Evolutionary conservation across 2,888 invertebrate species (phyloP), one percentile per base, ranked within the genome.

Genomic region (Cabera pusaria): DNA sequence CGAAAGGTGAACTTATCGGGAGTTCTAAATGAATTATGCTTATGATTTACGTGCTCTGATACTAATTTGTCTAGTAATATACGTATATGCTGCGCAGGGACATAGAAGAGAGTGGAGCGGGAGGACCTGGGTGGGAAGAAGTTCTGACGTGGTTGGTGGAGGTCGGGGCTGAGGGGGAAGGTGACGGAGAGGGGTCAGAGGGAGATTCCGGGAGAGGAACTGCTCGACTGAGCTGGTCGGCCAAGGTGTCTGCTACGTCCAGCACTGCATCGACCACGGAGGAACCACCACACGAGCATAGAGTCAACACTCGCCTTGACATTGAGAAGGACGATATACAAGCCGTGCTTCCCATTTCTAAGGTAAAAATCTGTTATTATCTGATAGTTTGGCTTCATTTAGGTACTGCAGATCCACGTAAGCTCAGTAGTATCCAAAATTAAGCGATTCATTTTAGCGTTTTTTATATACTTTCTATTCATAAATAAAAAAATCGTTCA

Each of bases 321-420:
- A 95, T 97, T 46, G 96, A 96, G 72, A 97, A 97, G 72, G 97
- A 97, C 72, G 97, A 97, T 68, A 96, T 97, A 42, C 97, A 97
- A 81, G 96, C 97, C 8, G 96, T 98, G 6, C 90, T 98, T 10
- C 97, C 97, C 6, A 97, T 98, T 72, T 96, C 97, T 41, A 97
- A 97, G 94, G 97, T 97, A 81, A 74, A n/a, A n/a, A n/a, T n/a
- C n/a, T n/a, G n/a, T n/a, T n/a, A n/a, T n/a, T n/a, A n/a, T n/a
- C n/a, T n/a, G n/a, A n/a, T n/a, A n/a, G n/a, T n/a, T n/a, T n/a
- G n/a, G n/a, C n/a, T n/a, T n/a, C n/a, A n/a, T n/a, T n/a, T n/a
- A n/a, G n/a, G n/a, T n/a, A n/a, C n/a, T n/a, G n/a, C n/a, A n/a
- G n/a, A n/a, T n/a, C n/a, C n/a, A n/a, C n/a, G n/a, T n/a, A n/a